Evolutionary conservation across 2,113 vertebrate species (phyloP), one percentile per base, ranked within the genome.

Genomic region (Hippocampus zosterae): DNA sequence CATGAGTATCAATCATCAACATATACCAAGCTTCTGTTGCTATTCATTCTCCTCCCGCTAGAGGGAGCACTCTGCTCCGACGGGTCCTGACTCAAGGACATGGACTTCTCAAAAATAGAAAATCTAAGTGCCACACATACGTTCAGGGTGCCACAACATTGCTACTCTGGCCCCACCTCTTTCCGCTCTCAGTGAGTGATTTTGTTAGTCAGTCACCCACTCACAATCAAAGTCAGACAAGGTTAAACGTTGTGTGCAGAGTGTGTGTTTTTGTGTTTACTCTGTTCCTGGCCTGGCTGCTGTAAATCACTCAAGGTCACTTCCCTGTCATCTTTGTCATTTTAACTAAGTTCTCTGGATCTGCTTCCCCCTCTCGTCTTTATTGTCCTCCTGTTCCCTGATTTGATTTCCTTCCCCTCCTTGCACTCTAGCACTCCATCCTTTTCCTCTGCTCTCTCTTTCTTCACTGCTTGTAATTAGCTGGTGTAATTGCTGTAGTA

Each of bases 401-500:
- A 86, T 86, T 87, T 81, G 81, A 87, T 88, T 88, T 79, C 69
- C 71, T 52, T 80, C 56, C 67, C 81, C 77, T 66, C 78, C 77
- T 78, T 76, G 74, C 68, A 81, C 81, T 81, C 73, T 73, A 64
- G 76, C 72, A 71, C 74, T 88, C 61, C 61, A 41, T 64, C 61
- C 63, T 68, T 68, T 83, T 82, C 74, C 55, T 77, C 68, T 68
- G 52, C 66, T 80, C 81, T 66, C 82, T 79, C 81, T 74, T 57
- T 81, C 76, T 86, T 73, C 81, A 81, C 76, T 87, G 83, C 78
- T 85, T 88, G 84, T 91, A 92, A 92, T 92, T 91, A 91, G 90
- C 89, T 75, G 70, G 81, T 91, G 88, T 92, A 92, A 91, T 92
- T 92, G 91, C 87, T 86, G 88, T 89, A 89, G 90, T 92, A 91